Evolutionary conservation across 2,797 vertebrate genomes (phyloP).

Genomic region (Geotrypetes seraphini): DNA sequence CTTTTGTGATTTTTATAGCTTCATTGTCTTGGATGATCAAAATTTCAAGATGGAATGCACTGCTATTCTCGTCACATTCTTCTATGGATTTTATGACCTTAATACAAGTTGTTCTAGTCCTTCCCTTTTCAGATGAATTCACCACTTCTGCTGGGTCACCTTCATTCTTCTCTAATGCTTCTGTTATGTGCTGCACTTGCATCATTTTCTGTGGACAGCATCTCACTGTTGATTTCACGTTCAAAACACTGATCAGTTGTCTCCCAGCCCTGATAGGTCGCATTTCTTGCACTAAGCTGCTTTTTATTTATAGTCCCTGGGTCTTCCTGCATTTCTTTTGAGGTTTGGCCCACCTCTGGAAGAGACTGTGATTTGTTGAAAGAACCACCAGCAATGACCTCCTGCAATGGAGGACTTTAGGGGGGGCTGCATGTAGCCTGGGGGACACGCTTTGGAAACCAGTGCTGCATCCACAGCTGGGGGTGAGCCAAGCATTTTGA

Average conservation of each 20-base stretch:
- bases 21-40: conserved; percentile 16
- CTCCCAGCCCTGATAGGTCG: conserved; percentile 53
- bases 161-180: conserved; percentile 25
- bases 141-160: conserved; percentile 34
- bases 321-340: conserved; percentile 21
- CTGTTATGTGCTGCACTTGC: conserved; percentile 29
- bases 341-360: conserved; percentile 31
- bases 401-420: too few relatives aligned
- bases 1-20: conserved; percentile 13
- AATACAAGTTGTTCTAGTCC: conserved; percentile 24
- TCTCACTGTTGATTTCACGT: conserved; percentile 37
- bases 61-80: conserved; percentile 31
- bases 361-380: conserved; percentile 32
- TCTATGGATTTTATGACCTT: conserved; percentile 29
- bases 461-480: too few relatives aligned
- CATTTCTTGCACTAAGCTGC: conserved; percentile 30
- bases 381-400: conserved; percentile 28
- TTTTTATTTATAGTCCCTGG: conserved; percentile 29
- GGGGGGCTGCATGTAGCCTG: too few relatives aligned
- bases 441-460: too few relatives aligned
- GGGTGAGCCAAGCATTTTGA: too few relatives aligned
- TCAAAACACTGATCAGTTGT: conserved; percentile 33
- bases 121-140: conserved; percentile 51
- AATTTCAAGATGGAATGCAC: conserved; percentile 12
- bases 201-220: conserved; percentile 27